Evolutionary conservation across 2,888 invertebrate genomes (phyloP).

Genomic region (Cephus rjabovi): DNA sequence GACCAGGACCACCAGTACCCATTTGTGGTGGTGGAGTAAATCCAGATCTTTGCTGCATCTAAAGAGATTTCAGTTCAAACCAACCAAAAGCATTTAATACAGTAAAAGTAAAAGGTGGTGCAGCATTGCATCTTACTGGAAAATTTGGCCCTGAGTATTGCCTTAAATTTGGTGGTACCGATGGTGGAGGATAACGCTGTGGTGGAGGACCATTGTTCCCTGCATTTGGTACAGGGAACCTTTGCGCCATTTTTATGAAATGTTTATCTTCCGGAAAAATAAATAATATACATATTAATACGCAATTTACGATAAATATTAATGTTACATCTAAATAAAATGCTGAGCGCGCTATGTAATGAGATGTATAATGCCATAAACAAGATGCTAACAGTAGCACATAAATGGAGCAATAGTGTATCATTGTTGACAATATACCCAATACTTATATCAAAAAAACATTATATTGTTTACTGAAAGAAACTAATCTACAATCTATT

Average conservation of each 20-base stretch:
- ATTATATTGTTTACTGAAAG: neutral
- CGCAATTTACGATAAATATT: neutral
- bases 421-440: neutral
- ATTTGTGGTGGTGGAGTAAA: conserved; percentile 77
- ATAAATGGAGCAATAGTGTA: neutral
- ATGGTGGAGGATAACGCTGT: conserved; percentile 73
- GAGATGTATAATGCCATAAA: neutral
- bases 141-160: conserved; percentile 81
- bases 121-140: conserved; percentile 69
- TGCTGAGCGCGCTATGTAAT: neutral
- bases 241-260: conserved; percentile 68
- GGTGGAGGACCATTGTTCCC: conserved; percentile 70
- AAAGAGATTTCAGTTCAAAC: conserved; percentile 15
- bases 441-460: neutral
- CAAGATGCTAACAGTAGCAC: neutral
- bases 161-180: conserved; percentile 70
- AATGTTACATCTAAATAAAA: neutral
- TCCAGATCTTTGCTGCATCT: conserved; percentile 74
- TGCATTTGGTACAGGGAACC: conserved; percentile 70
- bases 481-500: neutral
- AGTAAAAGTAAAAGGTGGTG: neutral
- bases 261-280: conserved; percentile 13
- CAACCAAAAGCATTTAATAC: neutral
- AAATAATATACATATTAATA: neutral
- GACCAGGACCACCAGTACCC: conserved; percentile 67